Conservation (phyloP, 2,113 vertebrate genomes). For the Paramormyrops kingsleyae region DNA sequence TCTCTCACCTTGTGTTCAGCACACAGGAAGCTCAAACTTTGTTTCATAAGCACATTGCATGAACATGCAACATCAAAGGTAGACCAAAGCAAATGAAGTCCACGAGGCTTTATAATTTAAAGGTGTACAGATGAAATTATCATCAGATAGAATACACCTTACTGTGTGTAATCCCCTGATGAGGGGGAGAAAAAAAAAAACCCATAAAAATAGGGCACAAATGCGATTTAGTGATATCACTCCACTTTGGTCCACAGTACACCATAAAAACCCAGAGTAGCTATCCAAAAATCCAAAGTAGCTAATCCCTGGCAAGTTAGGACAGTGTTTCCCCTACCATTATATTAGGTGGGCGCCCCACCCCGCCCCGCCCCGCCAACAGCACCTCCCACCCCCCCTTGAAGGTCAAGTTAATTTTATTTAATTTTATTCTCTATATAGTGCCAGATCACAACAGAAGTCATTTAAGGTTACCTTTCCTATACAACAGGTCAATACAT, state of each 20-base stretch:
- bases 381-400: too few species aligned
- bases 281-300: not conserved
- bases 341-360: too few species aligned
- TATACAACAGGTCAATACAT: too few species aligned
- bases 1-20: not conserved
- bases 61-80: not conserved
- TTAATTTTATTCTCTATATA: too few species aligned
- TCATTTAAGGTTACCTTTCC: too few species aligned
- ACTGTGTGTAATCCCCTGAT: not conserved
- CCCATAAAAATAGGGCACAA: not conserved
- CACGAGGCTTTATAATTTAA: not conserved
- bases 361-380: too few species aligned
- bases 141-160: not conserved
- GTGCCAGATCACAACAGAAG: too few species aligned
- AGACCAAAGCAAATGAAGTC: not conserved
- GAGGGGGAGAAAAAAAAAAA: not conserved
- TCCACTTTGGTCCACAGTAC: not conserved
- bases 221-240: not conserved
- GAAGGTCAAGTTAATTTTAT: too few species aligned
- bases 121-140: not conserved
- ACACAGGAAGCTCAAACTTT: not conserved
- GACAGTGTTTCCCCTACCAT: too few species aligned
- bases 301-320: not conserved
- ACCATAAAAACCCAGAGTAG: not conserved
- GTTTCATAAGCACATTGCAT: not conserved